phyloP scores from a whole-genome alignment of 2,113 vertebrate genomes.

The Mesembrinibis cayennensis region DNA sequence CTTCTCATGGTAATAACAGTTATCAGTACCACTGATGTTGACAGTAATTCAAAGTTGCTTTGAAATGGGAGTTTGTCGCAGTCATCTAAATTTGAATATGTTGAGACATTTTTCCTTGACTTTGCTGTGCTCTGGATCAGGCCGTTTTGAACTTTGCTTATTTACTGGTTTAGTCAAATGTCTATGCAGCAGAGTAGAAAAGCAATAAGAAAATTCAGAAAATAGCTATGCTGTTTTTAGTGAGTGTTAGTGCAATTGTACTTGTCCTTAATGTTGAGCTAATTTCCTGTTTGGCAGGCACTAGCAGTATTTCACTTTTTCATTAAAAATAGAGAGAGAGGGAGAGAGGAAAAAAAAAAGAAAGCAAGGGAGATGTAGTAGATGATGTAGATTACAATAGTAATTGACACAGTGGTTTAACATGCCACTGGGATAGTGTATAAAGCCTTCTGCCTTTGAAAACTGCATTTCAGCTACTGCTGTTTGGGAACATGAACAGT shows the following conservation, averaged over 20 bases:
- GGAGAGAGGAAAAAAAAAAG: neutral
- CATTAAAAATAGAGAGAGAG: neutral
- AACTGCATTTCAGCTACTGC: neutral
- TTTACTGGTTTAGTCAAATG: constrained; percentile 12
- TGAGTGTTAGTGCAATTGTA: neutral
- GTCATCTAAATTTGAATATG: neutral
- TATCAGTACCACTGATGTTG: neutral
- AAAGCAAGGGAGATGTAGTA: neutral
- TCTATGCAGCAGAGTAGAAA: neutral
- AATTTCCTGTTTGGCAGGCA: constrained; percentile 47
- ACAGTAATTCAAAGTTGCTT: constrained; percentile 10
- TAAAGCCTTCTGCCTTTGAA: neutral
- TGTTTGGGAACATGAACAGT: neutral
- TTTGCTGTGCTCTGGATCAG: neutral
- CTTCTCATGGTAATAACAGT: neutral
- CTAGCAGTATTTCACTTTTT: constrained; percentile 47
- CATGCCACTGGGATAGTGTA: neutral
- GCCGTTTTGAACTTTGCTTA: neutral
- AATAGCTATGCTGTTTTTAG: constrained; percentile 25
- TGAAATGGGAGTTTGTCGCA: neutral
- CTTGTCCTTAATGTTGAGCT: constrained; percentile 51
- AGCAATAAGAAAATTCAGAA: constrained; percentile 43
- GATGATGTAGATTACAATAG: neutral
- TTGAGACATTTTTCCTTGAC: neutral
- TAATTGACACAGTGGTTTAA: neutral